These are phyloP conservation scores for Argyrosomus regius DNA, from an alignment of 2,797 vertebrate genomes.

Conservation along the genomic window DNA sequence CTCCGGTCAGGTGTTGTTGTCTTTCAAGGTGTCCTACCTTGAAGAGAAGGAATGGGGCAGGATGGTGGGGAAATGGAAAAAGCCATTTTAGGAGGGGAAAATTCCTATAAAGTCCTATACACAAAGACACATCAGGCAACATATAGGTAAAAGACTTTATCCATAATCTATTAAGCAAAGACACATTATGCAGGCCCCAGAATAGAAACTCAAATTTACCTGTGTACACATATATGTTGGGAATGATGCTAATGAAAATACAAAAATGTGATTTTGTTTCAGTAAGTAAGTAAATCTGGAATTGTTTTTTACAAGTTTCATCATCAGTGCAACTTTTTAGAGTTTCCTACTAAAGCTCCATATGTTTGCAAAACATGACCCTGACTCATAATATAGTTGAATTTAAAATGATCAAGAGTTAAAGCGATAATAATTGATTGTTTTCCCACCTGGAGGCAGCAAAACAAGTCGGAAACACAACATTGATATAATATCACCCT, in stretches of 20 bases:
- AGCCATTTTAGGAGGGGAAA: conserved; percentile 6
- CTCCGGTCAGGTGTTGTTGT: conserved; percentile 53
- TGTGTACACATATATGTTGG: neutral
- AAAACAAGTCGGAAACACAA: neutral
- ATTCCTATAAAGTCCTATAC: neutral
- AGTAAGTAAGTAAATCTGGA: neutral
- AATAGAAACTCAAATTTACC: neutral
- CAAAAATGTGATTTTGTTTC: neutral
- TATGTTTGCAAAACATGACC: neutral
- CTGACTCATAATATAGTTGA: neutral
- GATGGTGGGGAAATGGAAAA: conserved; percentile 8
- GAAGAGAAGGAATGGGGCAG: conserved; percentile 17
- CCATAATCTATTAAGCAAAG: neutral
- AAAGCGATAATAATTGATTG: neutral
- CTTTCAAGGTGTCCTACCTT: conserved; percentile 75
- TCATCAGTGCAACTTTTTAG: neutral
- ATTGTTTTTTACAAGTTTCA: neutral
- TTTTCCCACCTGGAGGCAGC: neutral
- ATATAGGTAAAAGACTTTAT: neutral
- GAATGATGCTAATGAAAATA: neutral
- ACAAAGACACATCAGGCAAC: neutral
- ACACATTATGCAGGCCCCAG: neutral
- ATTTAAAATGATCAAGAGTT: neutral
- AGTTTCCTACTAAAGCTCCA: neutral
- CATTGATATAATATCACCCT: no score